phyloP scores from a whole-genome alignment of 2,113 vertebrate genomes.

The Calidris pygmaea region DNA sequence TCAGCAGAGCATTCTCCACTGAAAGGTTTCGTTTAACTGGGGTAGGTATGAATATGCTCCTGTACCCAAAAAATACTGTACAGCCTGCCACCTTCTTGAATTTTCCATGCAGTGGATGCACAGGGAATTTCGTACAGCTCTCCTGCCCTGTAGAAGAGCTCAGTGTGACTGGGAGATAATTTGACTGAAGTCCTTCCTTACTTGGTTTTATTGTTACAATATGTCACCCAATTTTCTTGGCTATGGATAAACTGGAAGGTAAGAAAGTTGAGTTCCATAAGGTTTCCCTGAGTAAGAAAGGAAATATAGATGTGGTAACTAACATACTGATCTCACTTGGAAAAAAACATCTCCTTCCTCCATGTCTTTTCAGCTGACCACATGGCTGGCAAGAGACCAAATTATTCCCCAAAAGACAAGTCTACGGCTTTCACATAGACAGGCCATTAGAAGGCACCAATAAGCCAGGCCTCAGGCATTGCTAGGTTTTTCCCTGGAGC shows the following conservation, averaged over 20 bases:
- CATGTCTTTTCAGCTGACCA: not conserved
- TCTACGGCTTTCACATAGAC: not conserved
- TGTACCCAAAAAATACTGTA: not conserved
- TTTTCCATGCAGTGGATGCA: not conserved
- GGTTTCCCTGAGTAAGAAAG: not conserved
- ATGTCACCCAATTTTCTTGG: not conserved
- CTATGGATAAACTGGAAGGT: not conserved
- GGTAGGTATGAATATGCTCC: not conserved
- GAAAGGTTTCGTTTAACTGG: not conserved
- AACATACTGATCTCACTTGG: not conserved
- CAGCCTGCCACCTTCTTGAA: not conserved
- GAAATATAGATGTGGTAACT: not conserved
- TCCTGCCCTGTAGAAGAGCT: not conserved
- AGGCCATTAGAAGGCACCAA: not conserved
- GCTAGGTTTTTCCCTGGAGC: not conserved
- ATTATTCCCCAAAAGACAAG: not conserved
- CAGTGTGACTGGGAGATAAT: not conserved
- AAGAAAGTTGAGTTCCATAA: not conserved
- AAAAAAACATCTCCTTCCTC: not conserved
- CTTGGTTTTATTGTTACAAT: not conserved
- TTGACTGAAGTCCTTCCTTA: not conserved
- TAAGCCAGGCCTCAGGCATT: not conserved
- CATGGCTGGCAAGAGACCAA: not conserved
- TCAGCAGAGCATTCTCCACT: not conserved
- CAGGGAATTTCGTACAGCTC: not conserved